Conservation (phyloP, 1,140 invertebrate species). For the Aphis gossypii region DNA sequence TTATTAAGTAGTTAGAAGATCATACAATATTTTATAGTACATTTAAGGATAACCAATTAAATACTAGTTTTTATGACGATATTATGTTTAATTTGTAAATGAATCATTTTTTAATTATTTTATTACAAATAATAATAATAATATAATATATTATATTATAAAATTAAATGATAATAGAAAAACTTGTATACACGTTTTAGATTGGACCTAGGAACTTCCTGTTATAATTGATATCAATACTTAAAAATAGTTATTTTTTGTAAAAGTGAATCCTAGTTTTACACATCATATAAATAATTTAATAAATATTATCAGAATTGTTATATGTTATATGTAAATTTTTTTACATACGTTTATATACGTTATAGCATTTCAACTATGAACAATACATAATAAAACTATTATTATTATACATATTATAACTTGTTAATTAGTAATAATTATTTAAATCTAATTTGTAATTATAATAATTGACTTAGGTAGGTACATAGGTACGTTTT, state of each 20-base stretch:
- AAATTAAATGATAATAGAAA: neutral
- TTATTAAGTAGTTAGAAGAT: no score
- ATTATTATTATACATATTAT: neutral
- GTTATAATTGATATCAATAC: neutral
- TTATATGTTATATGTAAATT: neutral
- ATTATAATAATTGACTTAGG: no score
- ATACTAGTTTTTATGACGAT: neutral
- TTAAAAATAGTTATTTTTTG: neutral
- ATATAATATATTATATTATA: no score
- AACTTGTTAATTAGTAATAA: neutral
- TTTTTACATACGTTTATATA: no score
- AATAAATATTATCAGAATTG: neutral
- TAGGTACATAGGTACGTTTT: neutral
- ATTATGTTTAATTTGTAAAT: neutral
- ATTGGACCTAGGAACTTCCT: neutral
- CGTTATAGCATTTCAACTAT: no score
- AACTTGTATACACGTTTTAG: neutral
- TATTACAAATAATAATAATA: neutral
- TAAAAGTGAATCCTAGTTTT: neutral
- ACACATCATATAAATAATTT: neutral
- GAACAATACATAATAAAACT: no score
- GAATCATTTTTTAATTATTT: neutral
- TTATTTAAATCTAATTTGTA: neutral
- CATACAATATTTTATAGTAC: neutral
- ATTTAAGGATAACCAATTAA: neutral